A percentile compares a stretch with the other conserved stretches of the same genome.
These are phyloP conservation scores for Dexiosoma caninum DNA, from an alignment of 2,888 invertebrate genomes.

Conservation along the genomic window DNA sequence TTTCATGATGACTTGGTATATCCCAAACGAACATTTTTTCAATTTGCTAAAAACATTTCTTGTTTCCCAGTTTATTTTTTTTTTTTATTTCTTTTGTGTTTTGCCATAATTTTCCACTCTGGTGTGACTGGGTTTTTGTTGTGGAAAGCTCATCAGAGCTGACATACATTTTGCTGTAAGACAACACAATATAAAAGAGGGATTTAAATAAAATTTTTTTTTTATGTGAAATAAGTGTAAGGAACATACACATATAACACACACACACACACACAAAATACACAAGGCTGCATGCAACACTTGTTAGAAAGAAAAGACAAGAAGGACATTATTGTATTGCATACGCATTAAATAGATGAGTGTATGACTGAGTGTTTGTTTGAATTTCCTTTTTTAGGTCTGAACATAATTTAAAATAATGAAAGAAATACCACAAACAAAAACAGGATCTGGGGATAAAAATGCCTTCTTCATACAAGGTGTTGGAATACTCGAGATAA, in stretches of 20 bases:
- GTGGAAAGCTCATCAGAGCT: constrained; percentile 49
- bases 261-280: not conserved
- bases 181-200: constrained; percentile 21
- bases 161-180: constrained; percentile 44
- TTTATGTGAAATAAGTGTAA: constrained; percentile 8
- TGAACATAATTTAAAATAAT: constrained; percentile 30
- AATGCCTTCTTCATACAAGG: constrained; percentile 29
- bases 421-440: not conserved
- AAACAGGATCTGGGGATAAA: not conserved
- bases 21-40: constrained; percentile 39
- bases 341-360: not conserved
- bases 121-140: not conserved
- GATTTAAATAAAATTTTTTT: constrained; percentile 40
- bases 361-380: not conserved
- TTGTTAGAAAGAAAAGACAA: not conserved
- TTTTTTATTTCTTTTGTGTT: not conserved
- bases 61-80: too few relatives aligned
- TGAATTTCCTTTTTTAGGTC: too few relatives aligned
- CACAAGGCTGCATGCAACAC: not conserved
- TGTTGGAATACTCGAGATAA: constrained; percentile 51
- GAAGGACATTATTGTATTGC: not conserved
- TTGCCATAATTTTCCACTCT: not conserved
- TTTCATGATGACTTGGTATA: constrained; percentile 19
- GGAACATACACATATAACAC: not conserved
- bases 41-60: constrained; percentile 46